A percentile compares a stretch with the other conserved stretches of the same genome.
Conservation (phyloP, 2,888 invertebrate species). For the Eristalinus sepulchralis region DNA sequence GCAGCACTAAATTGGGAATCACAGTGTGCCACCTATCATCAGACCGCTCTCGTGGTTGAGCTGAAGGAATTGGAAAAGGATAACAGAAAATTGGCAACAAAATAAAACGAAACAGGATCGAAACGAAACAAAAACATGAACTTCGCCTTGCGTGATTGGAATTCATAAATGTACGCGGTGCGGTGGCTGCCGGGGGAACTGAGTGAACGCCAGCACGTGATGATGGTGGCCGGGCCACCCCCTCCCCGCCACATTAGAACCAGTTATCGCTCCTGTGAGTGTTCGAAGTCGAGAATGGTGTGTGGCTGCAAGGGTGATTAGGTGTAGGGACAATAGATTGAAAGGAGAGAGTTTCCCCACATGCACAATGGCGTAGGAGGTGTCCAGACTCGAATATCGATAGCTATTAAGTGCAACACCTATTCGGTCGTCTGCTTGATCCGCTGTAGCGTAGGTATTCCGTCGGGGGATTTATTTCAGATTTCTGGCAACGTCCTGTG, state of each 20-base stretch:
- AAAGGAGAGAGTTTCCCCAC: slow-evolving; percentile 34
- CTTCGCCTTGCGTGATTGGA: slow-evolving; percentile 63
- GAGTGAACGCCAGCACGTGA: neutral
- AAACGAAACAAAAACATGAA: slow-evolving; percentile 59
- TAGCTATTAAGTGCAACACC: slow-evolving; percentile 56
- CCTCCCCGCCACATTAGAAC: neutral
- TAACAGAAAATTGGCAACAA: slow-evolving; percentile 47
- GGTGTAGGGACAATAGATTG: slow-evolving; percentile 49
- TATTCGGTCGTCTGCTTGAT: slow-evolving; percentile 23
- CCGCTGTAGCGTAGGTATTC: neutral
- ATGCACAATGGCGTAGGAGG: slow-evolving; percentile 13
- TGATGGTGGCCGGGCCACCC: neutral
- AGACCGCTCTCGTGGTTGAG: slow-evolving; percentile 3
- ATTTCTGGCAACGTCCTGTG: neutral
- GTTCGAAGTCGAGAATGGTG: neutral
- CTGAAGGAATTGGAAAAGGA: slow-evolving; percentile 35
- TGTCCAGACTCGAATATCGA: slow-evolving; percentile 33
- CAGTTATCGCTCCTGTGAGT: neutral
- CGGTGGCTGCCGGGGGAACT: neutral
- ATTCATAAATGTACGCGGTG: slow-evolving; percentile 52
- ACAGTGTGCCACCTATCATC: slow-evolving; percentile 56
- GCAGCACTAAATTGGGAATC: slow-evolving; percentile 52
- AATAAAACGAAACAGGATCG: slow-evolving; percentile 41
- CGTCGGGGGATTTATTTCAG: slow-evolving; percentile 6
- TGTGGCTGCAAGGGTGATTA: slow-evolving; percentile 39